phyloP scores from a whole-genome alignment of 92 coral and sea anemone species.

The Siderastrea radians region DNA sequence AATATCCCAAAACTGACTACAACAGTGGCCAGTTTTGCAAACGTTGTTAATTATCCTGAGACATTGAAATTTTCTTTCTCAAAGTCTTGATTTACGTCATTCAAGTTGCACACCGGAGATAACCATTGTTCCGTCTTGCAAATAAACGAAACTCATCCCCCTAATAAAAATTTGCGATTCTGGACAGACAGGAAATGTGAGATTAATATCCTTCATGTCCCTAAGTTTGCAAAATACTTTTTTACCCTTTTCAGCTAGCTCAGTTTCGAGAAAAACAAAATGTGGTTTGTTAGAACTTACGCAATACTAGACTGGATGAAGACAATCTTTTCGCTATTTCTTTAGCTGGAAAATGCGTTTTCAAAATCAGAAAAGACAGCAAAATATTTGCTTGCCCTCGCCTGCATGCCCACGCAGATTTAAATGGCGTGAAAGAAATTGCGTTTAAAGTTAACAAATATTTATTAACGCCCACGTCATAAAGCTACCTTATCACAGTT shows the following conservation, averaged over 20 bases:
- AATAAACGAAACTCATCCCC: no score
- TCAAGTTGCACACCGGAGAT: not conserved
- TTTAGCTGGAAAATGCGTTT: conserved; percentile 11
- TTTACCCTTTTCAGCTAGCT: not conserved
- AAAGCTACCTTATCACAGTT: no score
- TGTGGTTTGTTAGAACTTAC: not conserved
- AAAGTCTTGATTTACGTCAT: conserved; percentile 1
- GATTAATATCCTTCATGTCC: no score
- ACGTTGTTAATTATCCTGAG: not conserved
- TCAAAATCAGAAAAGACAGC: not conserved
- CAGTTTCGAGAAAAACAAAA: not conserved
- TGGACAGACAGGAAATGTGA: no score
- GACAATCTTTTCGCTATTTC: not conserved
- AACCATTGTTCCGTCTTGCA: not conserved
- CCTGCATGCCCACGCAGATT: conserved; percentile 52
- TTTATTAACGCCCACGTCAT: conserved; percentile 7
- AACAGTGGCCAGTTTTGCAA: not conserved
- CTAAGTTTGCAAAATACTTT: no score
- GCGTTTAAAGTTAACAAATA: conserved; percentile 14
- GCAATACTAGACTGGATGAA: not conserved
- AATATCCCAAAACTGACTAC: no score
- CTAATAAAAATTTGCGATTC: no score
- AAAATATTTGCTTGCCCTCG: conserved; percentile 7
- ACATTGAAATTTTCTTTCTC: not conserved
- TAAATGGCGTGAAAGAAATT: not conserved